Conservation (phyloP, 2,888 invertebrate genomes). For the Drosophila sordidula region DNA sequence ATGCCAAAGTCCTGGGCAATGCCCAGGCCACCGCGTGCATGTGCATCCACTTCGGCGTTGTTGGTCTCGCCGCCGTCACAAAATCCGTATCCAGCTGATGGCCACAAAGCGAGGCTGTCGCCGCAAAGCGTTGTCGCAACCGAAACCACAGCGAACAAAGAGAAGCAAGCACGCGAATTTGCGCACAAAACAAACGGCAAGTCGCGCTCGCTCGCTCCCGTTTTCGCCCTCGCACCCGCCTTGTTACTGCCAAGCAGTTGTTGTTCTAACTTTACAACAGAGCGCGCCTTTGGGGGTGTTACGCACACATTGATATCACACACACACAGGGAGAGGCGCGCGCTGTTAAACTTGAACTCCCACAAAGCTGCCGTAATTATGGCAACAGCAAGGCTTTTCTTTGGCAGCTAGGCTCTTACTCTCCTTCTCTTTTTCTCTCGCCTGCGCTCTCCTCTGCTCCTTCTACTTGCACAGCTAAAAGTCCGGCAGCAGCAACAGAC, state of each 20-base stretch:
- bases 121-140: slow-evolving; percentile 56
- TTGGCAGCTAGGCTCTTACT: slow-evolving; percentile 40
- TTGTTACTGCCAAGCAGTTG: slow-evolving; percentile 13
- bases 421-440: slow-evolving; percentile 29
- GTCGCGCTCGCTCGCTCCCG: slow-evolving; percentile 23
- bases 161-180: slow-evolving; percentile 70
- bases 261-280: slow-evolving; percentile 43
- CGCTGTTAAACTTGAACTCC: slow-evolving; percentile 74
- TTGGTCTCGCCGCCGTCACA: slow-evolving; percentile 81
- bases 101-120: slow-evolving; percentile 76
- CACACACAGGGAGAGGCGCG: slow-evolving; percentile 33
- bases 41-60: slow-evolving; percentile 85
- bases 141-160: slow-evolving; percentile 60
- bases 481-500: slow-evolving; percentile 49
- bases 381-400: slow-evolving; percentile 60
- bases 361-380: slow-evolving; percentile 74
- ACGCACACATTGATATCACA: slow-evolving; percentile 54
- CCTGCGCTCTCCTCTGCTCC: slow-evolving; percentile 19
- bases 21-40: slow-evolving; percentile 84
- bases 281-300: slow-evolving; percentile 73
- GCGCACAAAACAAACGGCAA: slow-evolving; percentile 71
- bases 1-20: slow-evolving; percentile 86
- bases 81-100: slow-evolving; percentile 78
- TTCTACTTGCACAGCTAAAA: slow-evolving; percentile 33
- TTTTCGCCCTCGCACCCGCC: background rate